These are phyloP conservation scores for Heliconius ethilla DNA, from an alignment of 2,888 invertebrate species.

Conservation along the genomic window DNA sequence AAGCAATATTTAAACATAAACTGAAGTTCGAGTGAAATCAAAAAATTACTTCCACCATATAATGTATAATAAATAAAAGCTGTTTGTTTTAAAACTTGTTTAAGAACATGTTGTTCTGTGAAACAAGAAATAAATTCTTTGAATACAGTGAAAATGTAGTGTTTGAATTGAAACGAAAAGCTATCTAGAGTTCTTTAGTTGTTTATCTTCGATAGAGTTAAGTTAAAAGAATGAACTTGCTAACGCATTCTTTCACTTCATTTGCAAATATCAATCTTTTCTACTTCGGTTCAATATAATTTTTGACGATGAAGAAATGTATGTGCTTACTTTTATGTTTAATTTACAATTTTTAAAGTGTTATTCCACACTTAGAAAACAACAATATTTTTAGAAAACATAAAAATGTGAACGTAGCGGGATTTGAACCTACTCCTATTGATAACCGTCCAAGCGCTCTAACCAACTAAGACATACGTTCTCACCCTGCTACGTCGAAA, in stretches of 20 bases:
- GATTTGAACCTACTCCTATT: too few species aligned
- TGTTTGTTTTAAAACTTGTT: slow-evolving; percentile 1
- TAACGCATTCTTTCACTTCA: slow-evolving; percentile 38
- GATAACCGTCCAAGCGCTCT: too few species aligned
- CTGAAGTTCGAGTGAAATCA: background rate
- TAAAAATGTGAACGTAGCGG: too few species aligned
- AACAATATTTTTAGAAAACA: too few species aligned
- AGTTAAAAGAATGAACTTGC: slow-evolving; percentile 39
- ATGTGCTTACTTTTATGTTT: too few species aligned
- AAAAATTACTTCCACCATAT: background rate
- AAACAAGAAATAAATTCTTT: slow-evolving; percentile 9
- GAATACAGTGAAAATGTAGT: slow-evolving; percentile 22
- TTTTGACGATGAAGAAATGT: slow-evolving; percentile 6
- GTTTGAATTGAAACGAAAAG: slow-evolving; percentile 28
- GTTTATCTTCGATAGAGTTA: slow-evolving; percentile 39
- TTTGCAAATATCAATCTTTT: slow-evolving; percentile 29
- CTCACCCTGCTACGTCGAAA: too few species aligned
- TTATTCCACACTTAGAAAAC: too few species aligned
- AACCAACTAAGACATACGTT: too few species aligned
- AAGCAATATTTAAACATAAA: background rate
- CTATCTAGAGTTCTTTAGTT: slow-evolving; percentile 33
- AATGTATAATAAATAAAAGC: background rate
- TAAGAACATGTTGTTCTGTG: slow-evolving; percentile 3
- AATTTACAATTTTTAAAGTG: too few species aligned
- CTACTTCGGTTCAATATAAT: slow-evolving; percentile 14